phyloP scores from a whole-genome alignment of 2,113 vertebrate genomes.

The Xiphias gladius region DNA sequence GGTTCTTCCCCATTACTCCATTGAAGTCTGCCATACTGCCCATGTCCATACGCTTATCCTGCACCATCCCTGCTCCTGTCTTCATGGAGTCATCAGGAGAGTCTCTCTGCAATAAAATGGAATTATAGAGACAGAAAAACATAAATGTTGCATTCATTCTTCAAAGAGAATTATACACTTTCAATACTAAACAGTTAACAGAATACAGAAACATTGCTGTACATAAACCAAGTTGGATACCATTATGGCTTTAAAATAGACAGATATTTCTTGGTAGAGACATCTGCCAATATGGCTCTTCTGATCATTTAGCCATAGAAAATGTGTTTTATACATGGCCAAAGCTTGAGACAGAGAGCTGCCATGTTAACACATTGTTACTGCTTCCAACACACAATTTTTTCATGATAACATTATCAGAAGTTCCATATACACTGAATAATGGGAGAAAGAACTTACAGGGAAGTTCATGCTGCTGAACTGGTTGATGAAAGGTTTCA shows the following conservation, averaged over 20 bases:
- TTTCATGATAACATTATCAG: neutral
- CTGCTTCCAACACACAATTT: neutral
- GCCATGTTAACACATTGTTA: neutral
- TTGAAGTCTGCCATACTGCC: slow-evolving; percentile 92
- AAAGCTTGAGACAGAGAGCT: neutral
- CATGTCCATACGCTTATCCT: slow-evolving; percentile 94
- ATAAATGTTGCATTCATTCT: neutral
- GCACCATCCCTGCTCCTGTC: slow-evolving; percentile 89
- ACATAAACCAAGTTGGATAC: neutral
- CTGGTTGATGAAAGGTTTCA: slow-evolving; percentile 96
- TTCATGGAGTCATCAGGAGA: slow-evolving; percentile 93
- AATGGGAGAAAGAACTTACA: slow-evolving; percentile 83
- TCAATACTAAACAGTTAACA: neutral
- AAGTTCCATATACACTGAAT: neutral
- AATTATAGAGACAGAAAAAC: neutral
- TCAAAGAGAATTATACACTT: neutral
- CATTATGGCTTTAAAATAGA: neutral
- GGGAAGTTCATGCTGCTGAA: slow-evolving; percentile 94
- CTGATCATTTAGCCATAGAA: neutral
- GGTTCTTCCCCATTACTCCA: slow-evolving; percentile 91
- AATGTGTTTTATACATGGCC: too few species aligned
- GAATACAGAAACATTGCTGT: neutral
- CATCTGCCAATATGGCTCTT: too few species aligned
- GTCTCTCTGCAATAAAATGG: slow-evolving; percentile 88
- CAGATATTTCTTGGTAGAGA: neutral